A percentile compares a stretch with the other conserved stretches of the same genome.
Conservation (phyloP, 2,113 vertebrate genomes). For the Irena cyanogastra region DNA sequence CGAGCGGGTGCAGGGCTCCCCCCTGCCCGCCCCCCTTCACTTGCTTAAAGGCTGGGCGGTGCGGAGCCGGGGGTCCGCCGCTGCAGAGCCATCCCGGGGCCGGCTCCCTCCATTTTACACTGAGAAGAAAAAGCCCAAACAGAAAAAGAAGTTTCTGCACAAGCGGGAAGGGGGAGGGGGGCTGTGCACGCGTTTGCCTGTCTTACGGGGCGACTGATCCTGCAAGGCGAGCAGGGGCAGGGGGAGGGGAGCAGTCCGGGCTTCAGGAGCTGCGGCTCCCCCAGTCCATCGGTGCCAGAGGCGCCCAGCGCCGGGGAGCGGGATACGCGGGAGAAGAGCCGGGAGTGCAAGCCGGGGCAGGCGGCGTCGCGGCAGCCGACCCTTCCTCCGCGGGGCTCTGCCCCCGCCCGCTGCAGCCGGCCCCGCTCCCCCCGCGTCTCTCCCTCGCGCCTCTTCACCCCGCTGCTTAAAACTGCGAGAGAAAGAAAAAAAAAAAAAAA, state of each 20-base stretch:
- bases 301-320: background rate
- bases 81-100: constrained; percentile 1
- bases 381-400: background rate
- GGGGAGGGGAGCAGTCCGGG: constrained; percentile 21
- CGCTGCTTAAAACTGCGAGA: constrained; percentile 17
- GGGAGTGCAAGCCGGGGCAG: background rate
- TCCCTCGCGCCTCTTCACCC: constrained; percentile 20
- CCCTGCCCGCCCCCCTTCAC: constrained; percentile 30
- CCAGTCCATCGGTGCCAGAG: constrained; percentile 16
- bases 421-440: background rate
- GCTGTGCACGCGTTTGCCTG: constrained; percentile 37
- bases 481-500: background rate
- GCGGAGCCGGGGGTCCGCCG: constrained; percentile 37
- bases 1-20: background rate
- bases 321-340: background rate
- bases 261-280: constrained; percentile 31
- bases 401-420: background rate
- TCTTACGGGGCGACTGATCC: constrained; percentile 39
- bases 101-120: constrained; percentile 41
- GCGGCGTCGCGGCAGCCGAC: constrained; percentile 5
- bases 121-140: constrained; percentile 16
- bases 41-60: constrained; percentile 24
- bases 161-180: background rate
- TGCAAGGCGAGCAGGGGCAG: background rate
- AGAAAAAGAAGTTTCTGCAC: constrained; percentile 34